Base-by-base conservation (phyloP, 92 coral and sea anemone species). In the Diadumene lineata region DNA sequence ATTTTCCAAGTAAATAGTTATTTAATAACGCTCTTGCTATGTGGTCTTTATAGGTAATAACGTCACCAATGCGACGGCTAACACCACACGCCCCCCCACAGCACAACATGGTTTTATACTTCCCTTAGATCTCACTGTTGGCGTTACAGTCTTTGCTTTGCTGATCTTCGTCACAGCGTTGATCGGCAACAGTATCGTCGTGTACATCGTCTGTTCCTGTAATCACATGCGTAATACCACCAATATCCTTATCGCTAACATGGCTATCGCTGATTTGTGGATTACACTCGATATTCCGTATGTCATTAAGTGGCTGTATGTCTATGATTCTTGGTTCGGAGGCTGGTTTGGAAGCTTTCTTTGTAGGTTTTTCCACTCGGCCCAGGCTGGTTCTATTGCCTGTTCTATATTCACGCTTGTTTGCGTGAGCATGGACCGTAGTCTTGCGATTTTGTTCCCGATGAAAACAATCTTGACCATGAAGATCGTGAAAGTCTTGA, bases 191-290 rank as follows among this genome's bases (percentile, higher is more conserved):
- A 48, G 68, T 3, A 50, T 84, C 50, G 89, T 88, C 11, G 70
- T 88, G n/a, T 80, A 88, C 75, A 80, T 88, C 82, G 89, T 88
- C 24, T 84, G 61, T 28, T 73, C 87, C 22, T 84, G 81, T 69
- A 72, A 72, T 16, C 89, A 84, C 79, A 88, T 88, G 93, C 83
- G 89, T 77, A 88, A 77, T 48, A 74, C 93, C 18, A 84, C 86
- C 56, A 88, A 88, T 70, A 88, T 60, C 34, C 79, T 88, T 3
- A 88, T 88, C 69, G 93, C 89, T 23, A 88, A 88, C 79, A 84
- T 88, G 93, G 86, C 89, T 25, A 11, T 88, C 1, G 93, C 93
- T 8, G 93, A 88, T 56, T 85, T 88, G 29, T 74, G 87, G 64
- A 80, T 88, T 61, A 80, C 89, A 61, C 32, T 84, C 19, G 93